Percentiles rank a stretch among this genome's conserved stretches.
These are phyloP conservation scores for Gulo gulo DNA, from an alignment of 2,113 vertebrate genomes.

Conservation along the genomic window DNA sequence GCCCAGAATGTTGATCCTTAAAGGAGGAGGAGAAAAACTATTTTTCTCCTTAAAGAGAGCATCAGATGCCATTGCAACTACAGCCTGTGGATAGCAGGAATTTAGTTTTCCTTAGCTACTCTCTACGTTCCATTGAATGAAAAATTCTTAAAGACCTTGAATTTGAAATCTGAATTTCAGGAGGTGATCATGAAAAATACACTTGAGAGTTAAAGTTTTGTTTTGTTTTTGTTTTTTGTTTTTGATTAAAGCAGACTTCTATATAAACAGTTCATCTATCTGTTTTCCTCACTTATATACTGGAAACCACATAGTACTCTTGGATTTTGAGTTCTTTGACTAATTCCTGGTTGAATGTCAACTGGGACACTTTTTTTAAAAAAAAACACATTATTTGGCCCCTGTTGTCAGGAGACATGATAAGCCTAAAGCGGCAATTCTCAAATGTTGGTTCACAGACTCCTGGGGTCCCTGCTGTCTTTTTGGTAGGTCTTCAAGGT, in stretches of 20 bases:
- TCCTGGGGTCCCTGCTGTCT: background rate
- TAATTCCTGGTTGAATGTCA: background rate
- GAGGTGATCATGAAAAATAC: background rate
- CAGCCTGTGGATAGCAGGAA: background rate
- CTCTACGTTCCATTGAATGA: background rate
- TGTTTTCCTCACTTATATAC: no score
- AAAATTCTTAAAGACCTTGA: background rate
- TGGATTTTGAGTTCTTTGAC: background rate
- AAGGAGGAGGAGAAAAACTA: background rate
- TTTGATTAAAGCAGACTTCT: background rate
- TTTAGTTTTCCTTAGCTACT: background rate
- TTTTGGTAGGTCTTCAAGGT: background rate
- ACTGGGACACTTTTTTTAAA: background rate
- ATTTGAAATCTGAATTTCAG: constrained; percentile 34
- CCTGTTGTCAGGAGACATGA: background rate
- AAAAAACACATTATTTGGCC: background rate
- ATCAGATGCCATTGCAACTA: background rate
- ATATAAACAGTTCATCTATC: background rate
- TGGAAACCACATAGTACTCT: background rate
- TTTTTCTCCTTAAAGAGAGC: background rate
- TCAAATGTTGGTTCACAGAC: background rate
- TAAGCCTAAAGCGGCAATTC: no score
- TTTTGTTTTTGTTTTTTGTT: no score
- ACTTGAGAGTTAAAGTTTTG: background rate
- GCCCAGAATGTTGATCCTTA: background rate